Percentiles rank a stretch among this genome's conserved stretches.
phyloP scores from a whole-genome alignment of 1,140 invertebrate species.

The Zaprionus africanus region DNA sequence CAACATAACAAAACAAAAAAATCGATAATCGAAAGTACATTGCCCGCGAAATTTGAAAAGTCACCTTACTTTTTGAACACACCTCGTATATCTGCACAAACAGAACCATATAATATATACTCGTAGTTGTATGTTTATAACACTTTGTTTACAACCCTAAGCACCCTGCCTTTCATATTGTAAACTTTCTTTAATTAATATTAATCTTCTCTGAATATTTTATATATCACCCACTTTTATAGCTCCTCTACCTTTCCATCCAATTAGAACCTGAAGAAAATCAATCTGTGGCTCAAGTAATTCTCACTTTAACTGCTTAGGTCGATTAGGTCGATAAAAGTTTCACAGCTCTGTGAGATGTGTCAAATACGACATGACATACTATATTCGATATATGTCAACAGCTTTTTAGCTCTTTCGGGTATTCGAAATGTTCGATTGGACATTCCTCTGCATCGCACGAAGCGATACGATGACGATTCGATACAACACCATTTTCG shows the following conservation, averaged over 20 bases:
- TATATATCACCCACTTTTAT: background rate
- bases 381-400: conserved; percentile 3
- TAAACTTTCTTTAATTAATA: too few relatives aligned
- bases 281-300: background rate
- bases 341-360: conserved; percentile 23
- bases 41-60: too few relatives aligned
- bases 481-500: conserved; percentile 62
- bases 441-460: conserved; percentile 22
- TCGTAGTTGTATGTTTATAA: too few relatives aligned
- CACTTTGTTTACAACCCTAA: too few relatives aligned
- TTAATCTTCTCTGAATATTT: background rate
- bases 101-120: too few relatives aligned
- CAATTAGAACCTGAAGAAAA: conserved; percentile 3
- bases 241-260: background rate
- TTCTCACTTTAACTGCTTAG: conserved; percentile 3
- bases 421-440: conserved; percentile 13
- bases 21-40: too few relatives aligned
- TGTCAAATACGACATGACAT: conserved; percentile 20
- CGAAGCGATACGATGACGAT: conserved; percentile 33
- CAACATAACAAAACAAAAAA: too few relatives aligned
- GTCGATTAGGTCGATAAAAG: background rate
- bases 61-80: too few relatives aligned
- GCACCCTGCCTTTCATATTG: too few relatives aligned
- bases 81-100: too few relatives aligned
- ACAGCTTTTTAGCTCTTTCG: background rate